Base-by-base conservation (phyloP, 2,797 vertebrate genomes). In the Sebastes steindachneri region DNA sequence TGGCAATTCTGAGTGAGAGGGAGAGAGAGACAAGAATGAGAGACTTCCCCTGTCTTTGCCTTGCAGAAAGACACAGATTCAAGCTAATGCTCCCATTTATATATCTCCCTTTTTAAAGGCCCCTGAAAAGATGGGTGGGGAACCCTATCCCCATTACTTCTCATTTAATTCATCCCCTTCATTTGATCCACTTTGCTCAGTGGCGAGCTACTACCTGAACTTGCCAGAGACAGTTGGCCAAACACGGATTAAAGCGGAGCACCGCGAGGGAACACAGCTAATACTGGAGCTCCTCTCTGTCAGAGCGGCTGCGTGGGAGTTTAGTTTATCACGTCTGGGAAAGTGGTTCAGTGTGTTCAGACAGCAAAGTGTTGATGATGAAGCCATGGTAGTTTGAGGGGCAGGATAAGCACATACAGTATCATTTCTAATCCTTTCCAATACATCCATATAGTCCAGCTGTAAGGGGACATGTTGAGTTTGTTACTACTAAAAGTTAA, bases 231-330 rank as follows among this genome's bases (percentile, higher is more conserved):
- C 73, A 84, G 75, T 80, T 65, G 81, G 65, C 77, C 80, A 79
- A 85, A 82, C 83, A 78, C 73, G 68, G 81, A 89, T 88, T 83
- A 89, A 88, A 89, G 45, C 6, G 0, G 28, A 80, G 82, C 73
- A 57, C 80, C 53, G 19, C 73, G 1, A 83, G 86, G 86, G 80
- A 88, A 48, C 65, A 7, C 23, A 21, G 48, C 80, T 87, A 76
- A 88, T 64, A 53, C 80, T 9, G 51, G 77, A 86, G 82, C 63
- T 74, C 65, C 79, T 84, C 59, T 85, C 73, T 82, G 82, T 88
- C 84, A 77, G 77, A 76, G 83, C 28, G 58, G 73, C 77, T 80
- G 88, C 17, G 84, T 88, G 80, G 89, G 88, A 85, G 89, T 85
- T 81, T 68, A 69, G 68, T 89, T 91, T 69, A 90, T 85, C 85